phyloP scores from a whole-genome alignment of 1,140 invertebrate species.

The Halictus rubicundus region DNA sequence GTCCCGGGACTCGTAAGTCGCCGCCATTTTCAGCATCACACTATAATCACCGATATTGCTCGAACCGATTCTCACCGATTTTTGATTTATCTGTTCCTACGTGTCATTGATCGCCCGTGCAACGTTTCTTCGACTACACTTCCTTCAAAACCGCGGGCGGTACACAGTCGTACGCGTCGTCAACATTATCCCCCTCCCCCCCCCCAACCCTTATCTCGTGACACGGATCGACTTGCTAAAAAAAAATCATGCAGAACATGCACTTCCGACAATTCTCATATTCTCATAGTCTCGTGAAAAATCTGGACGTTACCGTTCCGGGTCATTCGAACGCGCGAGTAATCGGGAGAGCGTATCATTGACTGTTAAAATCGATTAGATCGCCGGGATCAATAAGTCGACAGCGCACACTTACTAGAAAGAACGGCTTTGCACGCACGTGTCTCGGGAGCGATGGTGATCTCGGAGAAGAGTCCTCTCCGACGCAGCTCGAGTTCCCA shows the following conservation, averaged over 20 bases:
- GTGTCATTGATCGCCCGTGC: neutral
- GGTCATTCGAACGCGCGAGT: neutral
- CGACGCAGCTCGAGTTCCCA: neutral
- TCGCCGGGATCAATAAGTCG: slow-evolving; percentile 15
- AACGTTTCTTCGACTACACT: neutral
- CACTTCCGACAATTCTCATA: neutral
- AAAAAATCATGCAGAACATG: neutral
- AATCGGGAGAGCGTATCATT: slow-evolving; percentile 2
- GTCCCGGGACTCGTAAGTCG: slow-evolving; percentile 61
- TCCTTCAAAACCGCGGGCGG: neutral
- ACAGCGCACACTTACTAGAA: slow-evolving; percentile 14
- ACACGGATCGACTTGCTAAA: neutral
- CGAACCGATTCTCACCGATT: slow-evolving; percentile 19
- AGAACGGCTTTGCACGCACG: slow-evolving; percentile 50
- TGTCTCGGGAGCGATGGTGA: slow-evolving; percentile 26
- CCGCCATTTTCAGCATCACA: slow-evolving; percentile 58
- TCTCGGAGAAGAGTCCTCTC: neutral
- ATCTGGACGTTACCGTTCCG: neutral
- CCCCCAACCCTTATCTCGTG: too few species aligned
- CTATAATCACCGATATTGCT: slow-evolving; percentile 27
- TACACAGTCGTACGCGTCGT: neutral
- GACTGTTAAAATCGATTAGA: neutral
- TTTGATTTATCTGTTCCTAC: neutral
- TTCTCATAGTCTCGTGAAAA: neutral
- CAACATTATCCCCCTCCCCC: neutral